These are phyloP conservation scores for Drosophila pachea DNA, from an alignment of 1,140 invertebrate genomes.

Conservation along the genomic window DNA sequence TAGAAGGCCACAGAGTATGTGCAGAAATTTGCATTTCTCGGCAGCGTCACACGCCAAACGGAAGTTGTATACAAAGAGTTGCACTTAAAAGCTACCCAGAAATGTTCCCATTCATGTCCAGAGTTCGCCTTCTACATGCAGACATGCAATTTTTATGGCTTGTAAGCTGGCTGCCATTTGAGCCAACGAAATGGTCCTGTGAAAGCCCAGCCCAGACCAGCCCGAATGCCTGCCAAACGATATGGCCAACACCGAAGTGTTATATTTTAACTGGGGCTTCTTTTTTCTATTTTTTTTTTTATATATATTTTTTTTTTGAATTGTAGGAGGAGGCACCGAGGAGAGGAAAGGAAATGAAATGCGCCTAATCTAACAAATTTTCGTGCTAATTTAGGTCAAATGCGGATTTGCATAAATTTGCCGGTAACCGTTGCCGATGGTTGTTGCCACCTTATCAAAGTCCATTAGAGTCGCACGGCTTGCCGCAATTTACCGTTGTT, in stretches of 20 bases:
- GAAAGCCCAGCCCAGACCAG: conserved; percentile 34
- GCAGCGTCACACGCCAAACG: conserved; percentile 70
- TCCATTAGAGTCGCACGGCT: conserved; percentile 62
- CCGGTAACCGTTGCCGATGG: conserved; percentile 28
- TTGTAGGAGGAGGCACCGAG: no score
- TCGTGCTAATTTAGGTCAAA: conserved; percentile 76
- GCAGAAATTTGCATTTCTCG: conserved; percentile 74
- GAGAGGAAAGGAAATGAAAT: conserved; percentile 70
- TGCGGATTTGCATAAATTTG: conserved; percentile 74
- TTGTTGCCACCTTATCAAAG: conserved; percentile 72
- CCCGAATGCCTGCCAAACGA: not conserved
- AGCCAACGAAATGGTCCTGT: conserved; percentile 49
- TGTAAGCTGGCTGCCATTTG: conserved; percentile 55
- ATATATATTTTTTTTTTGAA: no score
- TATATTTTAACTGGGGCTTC: conserved; percentile 20
- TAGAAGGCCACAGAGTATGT: conserved; percentile 19
- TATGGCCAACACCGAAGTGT: conserved; percentile 14
- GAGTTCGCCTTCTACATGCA: conserved; percentile 36
- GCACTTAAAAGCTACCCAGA: conserved; percentile 66
- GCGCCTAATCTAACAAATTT: conserved; percentile 75
- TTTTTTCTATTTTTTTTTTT: conserved; percentile 16
- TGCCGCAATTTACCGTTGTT: conserved; percentile 48
- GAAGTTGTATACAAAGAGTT: conserved; percentile 78
- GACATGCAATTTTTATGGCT: conserved; percentile 73
- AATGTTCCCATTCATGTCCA: conserved; percentile 64